Percentiles rank a stretch among this genome's conserved stretches.
Evolutionary conservation across 2,113 vertebrate genomes (phyloP).

Genomic region (Apodemus speciosus): DNA sequence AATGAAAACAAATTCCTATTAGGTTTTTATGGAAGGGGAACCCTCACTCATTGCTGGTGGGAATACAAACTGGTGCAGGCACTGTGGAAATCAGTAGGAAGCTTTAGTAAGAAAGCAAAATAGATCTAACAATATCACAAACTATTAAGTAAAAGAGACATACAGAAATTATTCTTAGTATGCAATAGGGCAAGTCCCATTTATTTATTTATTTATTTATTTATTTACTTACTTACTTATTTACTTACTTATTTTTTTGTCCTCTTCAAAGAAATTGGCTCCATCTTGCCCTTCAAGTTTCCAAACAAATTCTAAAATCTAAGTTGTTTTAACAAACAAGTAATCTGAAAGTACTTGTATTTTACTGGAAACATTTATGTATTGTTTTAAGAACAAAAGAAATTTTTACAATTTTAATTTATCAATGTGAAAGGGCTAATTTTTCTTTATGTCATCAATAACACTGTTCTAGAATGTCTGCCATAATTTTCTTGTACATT

Average conservation of each 20-base stretch:
- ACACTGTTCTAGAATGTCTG: neutral
- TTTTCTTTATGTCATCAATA: neutral
- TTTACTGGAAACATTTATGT: neutral
- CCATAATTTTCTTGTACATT: neutral
- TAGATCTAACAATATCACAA: neutral
- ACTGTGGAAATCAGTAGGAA: neutral
- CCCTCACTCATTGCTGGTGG: neutral
- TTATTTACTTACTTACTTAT: neutral
- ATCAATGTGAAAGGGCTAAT: neutral
- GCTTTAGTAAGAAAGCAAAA: neutral
- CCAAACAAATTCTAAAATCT: constrained; percentile 14
- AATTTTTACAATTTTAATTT: neutral
- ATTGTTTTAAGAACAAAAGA: neutral
- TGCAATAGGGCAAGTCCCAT: neutral
- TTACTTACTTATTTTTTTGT: neutral
- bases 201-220: neutral
- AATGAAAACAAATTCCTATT: neutral
- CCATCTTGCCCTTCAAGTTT: neutral
- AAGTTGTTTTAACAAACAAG: neutral
- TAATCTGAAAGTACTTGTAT: neutral
- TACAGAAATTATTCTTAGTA: neutral
- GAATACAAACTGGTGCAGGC: too few relatives aligned
- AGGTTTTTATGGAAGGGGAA: neutral
- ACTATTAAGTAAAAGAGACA: neutral
- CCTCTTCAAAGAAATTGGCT: neutral